phyloP scores from a whole-genome alignment of 2,113 vertebrate species.

The Micronycteris hirsuta region DNA sequence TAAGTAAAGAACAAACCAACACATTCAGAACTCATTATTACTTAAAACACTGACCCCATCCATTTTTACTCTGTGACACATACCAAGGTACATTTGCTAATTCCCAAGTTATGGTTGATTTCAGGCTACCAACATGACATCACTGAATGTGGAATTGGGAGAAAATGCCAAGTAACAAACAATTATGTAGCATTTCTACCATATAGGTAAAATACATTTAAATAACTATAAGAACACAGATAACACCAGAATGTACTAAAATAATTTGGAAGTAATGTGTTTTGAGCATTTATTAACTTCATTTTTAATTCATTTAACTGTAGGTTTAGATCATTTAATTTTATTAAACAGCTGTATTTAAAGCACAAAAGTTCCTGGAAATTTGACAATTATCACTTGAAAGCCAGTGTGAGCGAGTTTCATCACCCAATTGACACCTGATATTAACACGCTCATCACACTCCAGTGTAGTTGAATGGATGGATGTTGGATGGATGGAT shows the following conservation, averaged over 20 bases:
- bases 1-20: neutral
- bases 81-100: neutral
- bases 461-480: neutral
- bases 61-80: neutral
- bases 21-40: neutral
- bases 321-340: neutral
- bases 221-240: neutral
- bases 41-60: neutral
- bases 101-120: neutral
- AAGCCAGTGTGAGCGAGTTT: neutral
- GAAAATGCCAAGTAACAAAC: neutral
- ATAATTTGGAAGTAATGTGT: neutral
- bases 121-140: neutral
- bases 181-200: neutral
- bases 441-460: neutral
- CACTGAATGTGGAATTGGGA: neutral
- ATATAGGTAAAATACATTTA: neutral
- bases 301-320: neutral
- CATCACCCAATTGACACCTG: neutral
- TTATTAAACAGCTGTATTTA: neutral
- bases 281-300: neutral
- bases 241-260: neutral
- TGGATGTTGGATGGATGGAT: neutral
- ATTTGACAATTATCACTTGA: neutral
- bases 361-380: neutral